Base-by-base conservation (phyloP, 23 tunicate genomes). In the Trididemnum nubilum region DNA sequence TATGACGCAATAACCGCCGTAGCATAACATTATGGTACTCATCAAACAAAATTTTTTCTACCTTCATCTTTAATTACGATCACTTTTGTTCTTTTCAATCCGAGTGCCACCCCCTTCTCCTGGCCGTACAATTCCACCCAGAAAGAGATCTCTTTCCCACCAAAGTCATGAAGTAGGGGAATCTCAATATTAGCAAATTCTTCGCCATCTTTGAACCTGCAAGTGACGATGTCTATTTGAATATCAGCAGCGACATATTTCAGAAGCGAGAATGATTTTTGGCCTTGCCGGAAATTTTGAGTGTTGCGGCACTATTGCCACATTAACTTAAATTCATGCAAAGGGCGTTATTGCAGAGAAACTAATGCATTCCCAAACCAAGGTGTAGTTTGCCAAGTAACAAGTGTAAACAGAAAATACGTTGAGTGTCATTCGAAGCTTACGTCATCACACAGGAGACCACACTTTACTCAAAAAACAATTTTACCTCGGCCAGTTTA, bases 21-120 rank as follows among this genome's bases (percentile, higher is more conserved):
- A n/a, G n/a, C n/a, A n/a, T n/a, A n/a, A n/a, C n/a, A n/a, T n/a
- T n/a, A n/a, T n/a, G n/a, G n/a, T n/a, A n/a, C n/a, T n/a, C n/a
- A n/a, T n/a, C n/a, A n/a, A n/a, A n/a, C n/a, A n/a, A n/a, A n/a
- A n/a, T n/a, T n/a, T n/a, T n/a, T n/a, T n/a, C 58, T 26, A 93
- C 98, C 98, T 81, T 96, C 99, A 72, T 96, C 99, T 84, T 96
- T 91, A 54, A 96, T 96, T 27, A 96, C 94, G 39, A 96, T 81
- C 22, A 96, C 94, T 80, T 87, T 96, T 30, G 97, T 96, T 76
- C 99, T 80, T 78, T 87, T 87, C 66, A 87, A 65, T 24, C 99
- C 99, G 22, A 96, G 84, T 2, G 96, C 97, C 28, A 91, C 86
- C 22, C 96, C 97, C 35, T 79, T 85, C 34, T 92, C 97, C 64